Evolutionary conservation across 2,113 vertebrate genomes (phyloP).

Genomic region (Onychostoma macrolepis): DNA sequence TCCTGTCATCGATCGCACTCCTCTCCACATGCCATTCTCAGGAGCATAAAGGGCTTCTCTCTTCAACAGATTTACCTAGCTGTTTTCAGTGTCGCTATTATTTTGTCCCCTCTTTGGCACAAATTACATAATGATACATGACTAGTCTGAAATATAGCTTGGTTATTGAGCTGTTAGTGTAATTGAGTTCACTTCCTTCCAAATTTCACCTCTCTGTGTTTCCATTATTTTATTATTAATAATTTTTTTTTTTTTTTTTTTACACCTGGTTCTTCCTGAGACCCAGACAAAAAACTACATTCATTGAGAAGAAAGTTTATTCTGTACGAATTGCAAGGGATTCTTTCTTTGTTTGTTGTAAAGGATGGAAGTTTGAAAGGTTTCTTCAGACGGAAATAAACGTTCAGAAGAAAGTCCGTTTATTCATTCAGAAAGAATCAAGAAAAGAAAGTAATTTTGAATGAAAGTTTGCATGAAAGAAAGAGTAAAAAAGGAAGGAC

Average conservation of each 20-base stretch:
- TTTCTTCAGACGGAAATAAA: neutral
- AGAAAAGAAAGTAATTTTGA: neutral
- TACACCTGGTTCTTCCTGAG: neutral
- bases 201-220: neutral
- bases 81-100: constrained; percentile 5
- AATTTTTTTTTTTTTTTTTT: too few relatives aligned
- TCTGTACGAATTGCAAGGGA: neutral
- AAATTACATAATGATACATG: neutral
- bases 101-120: neutral
- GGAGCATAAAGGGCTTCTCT: neutral
- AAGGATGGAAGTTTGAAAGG: neutral
- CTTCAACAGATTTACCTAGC: constrained; percentile 18
- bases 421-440: neutral
- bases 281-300: neutral
- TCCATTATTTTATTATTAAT: neutral
- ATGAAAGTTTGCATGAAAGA: neutral
- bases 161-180: neutral
- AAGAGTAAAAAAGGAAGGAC: neutral
- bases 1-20: neutral
- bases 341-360: neutral
- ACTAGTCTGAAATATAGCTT: neutral
- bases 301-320: too few relatives aligned
- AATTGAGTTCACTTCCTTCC: neutral
- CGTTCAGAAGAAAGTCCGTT: neutral
- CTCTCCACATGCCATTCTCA: neutral